Base-by-base conservation (phyloP, 2,797 vertebrate genomes). In the Poeciliopsis infans region DNA sequence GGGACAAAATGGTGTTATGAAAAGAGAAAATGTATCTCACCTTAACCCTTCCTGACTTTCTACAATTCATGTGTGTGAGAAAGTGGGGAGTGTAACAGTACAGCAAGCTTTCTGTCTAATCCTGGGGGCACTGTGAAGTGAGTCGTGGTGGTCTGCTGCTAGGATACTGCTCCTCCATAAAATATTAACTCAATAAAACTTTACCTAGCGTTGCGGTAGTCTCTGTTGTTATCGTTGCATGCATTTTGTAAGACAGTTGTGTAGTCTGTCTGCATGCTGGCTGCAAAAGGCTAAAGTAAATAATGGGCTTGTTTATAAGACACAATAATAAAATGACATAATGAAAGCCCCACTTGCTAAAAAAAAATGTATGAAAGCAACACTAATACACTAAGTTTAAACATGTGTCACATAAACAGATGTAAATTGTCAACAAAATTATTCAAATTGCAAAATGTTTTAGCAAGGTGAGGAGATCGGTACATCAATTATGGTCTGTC, bases 181-280 rank as follows among this genome's bases (percentile, higher is more conserved):
- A 75, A 81, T 74, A 86, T 82, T 71, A 76, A 57, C 39, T 47
- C 64, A 76, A 74, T 72, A 77, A 79, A 77, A n/a, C 70, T 81
- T 45, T 33, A 82, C 75, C 74, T 75, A 64, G 12, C 45, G 36
- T 64, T 64, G 57, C 55, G 7, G 49, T 18, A 36, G 39, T 79
- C 33, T 75, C 72, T 81, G 36, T 59, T 83, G 77, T 45, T 73
- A 23, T 31, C 13, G 13, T 75, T 64, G 33, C 23, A 18, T 51
- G 53, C 49, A 69, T 13, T 46, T 55, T 71, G 53, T 33, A 23
- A 81, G 64, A 80, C 2, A 55, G 68, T 73, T 61, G 36, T 41
- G 20, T 31, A 39, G 74, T 43, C 66, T 16, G 23, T 45, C 39
- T 69, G 66, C n/a, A n/a, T 64, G 43, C 25, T 8, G 36, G 39